Base-by-base conservation (phyloP, 1,140 invertebrate species). In the Solenopsis invicta region DNA sequence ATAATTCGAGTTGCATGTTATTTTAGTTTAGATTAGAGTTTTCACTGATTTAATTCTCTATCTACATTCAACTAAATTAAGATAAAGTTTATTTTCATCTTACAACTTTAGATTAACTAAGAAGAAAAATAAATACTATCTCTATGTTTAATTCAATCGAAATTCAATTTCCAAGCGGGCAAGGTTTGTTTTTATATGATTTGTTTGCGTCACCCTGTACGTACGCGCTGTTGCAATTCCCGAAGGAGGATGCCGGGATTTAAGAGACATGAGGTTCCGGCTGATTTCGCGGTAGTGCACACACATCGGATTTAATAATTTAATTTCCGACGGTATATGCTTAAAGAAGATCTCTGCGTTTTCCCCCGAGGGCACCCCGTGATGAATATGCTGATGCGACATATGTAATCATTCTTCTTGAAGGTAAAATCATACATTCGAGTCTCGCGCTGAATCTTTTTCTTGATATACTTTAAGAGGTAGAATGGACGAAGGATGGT, bases 251-350 rank as follows among this genome's bases (percentile, higher is more conserved):
- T 74, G 61, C 52, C 54, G 41, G 24, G 69, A 84, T 74, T 84
- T 84, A 84, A 48, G 24, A 13, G 69, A 82, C 52, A 48, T 0
- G 54, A n/a, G 8, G 45, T 84, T 62, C 54, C 41, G 45, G 41
- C 54, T 84, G 54, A 84, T 74, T 59, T 82, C 52, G 10, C 50
- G 54, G n/a, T 10, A 16, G n/a, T 54, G 48, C 34, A 71, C 41
- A 71, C 41, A 34, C 64, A 34, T 71, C 54, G 12, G 18, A 84
- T 84, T 75, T 84, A 84, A 84, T 84, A 75, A 84, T 84, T 84
- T 50, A 74, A 75, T 84, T 84, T 75, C 29, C 69, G 37, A 48
- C 13, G 41, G 4, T 48, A 21, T 18, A 21, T 12, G n/a, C 52
- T 74, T 45, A 9, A 82, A 84, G 18, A 74, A 84, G 16, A 34